A percentile compares a stretch with the other conserved stretches of the same genome.
These are phyloP conservation scores for Perognathus longimembris DNA, from an alignment of 2,113 vertebrate species.

Conservation along the genomic window DNA sequence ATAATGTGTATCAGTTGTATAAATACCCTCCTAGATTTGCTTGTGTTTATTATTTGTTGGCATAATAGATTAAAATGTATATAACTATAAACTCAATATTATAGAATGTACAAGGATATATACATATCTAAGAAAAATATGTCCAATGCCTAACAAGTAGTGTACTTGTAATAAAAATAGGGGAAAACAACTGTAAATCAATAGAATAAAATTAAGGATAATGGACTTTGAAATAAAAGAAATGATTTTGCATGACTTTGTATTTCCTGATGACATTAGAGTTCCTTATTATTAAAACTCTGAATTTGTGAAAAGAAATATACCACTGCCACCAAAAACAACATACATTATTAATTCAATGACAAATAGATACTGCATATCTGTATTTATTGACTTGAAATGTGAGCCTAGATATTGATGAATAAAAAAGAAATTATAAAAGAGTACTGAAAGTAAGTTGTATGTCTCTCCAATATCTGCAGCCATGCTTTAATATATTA, in stretches of 20 bases:
- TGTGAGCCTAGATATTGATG: not conserved
- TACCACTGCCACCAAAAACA: not conserved
- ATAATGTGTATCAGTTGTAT: not conserved
- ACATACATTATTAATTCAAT: not conserved
- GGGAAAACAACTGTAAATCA: not conserved
- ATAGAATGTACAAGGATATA: not conserved
- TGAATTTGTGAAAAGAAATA: not conserved
- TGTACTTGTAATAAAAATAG: not conserved
- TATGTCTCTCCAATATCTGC: not conserved
- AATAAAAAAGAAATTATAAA: constrained; percentile 26
- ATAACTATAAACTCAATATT: not conserved
- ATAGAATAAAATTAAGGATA: too few species aligned
- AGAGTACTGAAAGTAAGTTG: not conserved
- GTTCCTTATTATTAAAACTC: not conserved
- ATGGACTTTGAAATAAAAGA: not conserved
- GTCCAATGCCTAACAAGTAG: not conserved
- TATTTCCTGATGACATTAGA: not conserved
- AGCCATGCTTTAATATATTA: not conserved
- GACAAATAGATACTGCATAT: not conserved
- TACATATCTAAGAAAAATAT: not conserved
- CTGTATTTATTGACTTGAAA: not conserved
- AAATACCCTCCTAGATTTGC: too few species aligned
- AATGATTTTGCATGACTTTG: not conserved
- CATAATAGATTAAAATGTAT: not conserved
- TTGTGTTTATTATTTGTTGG: not conserved